phyloP scores from a whole-genome alignment of 2,797 vertebrate genomes.

The Loris lydekkerianus region DNA sequence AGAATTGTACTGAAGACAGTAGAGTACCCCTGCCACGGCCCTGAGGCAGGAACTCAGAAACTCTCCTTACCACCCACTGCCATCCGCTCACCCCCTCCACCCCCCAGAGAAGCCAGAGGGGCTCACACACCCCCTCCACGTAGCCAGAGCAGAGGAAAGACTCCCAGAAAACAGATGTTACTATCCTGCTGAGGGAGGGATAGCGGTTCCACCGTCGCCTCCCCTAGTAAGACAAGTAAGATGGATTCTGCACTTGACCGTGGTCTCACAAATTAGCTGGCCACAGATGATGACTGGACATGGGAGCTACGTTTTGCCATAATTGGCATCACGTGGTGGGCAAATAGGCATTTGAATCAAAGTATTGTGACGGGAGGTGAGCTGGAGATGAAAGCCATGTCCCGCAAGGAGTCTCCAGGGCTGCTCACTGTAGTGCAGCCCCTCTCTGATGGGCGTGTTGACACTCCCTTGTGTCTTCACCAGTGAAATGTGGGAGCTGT shows the following conservation, averaged over 20 bases:
- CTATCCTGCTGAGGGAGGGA: background rate
- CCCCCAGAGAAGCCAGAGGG: background rate
- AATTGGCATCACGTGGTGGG: background rate
- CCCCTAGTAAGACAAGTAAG: background rate
- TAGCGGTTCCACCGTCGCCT: background rate
- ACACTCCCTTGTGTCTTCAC: background rate
- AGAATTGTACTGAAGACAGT: background rate
- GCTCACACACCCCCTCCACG: background rate
- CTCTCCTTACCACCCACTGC: background rate
- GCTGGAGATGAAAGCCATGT: background rate
- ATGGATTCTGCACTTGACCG: background rate
- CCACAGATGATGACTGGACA: background rate
- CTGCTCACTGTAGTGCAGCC: background rate
- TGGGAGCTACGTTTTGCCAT: background rate
- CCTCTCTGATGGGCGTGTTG: accelerated
- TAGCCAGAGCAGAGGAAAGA: slow-evolving; percentile 1
- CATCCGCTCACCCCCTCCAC: background rate
- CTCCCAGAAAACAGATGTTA: background rate
- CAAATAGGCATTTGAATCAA: background rate
- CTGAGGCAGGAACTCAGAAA: background rate
- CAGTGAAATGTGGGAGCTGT: background rate
- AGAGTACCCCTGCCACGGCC: background rate
- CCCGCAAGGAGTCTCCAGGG: background rate
- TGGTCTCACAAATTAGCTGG: background rate
- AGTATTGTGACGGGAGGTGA: background rate